phyloP scores from a whole-genome alignment of 2,888 invertebrate genomes.

The Sminthurinus aureus region DNA sequence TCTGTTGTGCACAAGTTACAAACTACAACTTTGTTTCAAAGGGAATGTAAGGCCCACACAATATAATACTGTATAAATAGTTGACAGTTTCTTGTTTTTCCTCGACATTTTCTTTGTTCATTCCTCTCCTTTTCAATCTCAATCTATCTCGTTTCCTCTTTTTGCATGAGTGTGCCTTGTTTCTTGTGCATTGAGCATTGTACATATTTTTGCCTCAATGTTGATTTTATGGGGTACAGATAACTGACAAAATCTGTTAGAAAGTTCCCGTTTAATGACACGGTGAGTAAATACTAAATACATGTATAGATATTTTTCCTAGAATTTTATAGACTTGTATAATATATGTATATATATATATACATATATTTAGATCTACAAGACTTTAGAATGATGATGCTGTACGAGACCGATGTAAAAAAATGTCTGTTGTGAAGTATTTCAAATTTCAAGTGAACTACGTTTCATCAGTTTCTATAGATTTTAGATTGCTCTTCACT shows the following conservation, averaged over 20 bases:
- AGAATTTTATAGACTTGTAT: no score
- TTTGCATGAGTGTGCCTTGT: no score
- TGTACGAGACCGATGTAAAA: not conserved
- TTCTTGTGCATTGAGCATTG: not conserved
- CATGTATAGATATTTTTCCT: no score
- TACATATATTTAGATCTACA: not conserved
- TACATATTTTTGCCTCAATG: not conserved
- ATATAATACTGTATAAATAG: not conserved
- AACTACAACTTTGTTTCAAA: no score
- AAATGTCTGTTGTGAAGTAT: not conserved
- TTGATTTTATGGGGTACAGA: no score
- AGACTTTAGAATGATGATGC: not conserved
- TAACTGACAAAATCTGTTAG: no score
- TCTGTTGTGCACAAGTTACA: no score
- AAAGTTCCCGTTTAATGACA: no score
- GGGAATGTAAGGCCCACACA: not conserved
- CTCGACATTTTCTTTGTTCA: not conserved
- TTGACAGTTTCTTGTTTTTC: not conserved
- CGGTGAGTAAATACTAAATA: no score
- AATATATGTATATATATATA: not conserved
- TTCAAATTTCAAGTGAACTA: no score
- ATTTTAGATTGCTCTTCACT: not conserved
- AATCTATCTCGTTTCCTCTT: not conserved
- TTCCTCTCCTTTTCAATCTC: not conserved
- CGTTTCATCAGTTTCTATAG: not conserved